phyloP scores from a whole-genome alignment of 2,797 vertebrate species.

The Sebastes matsubarae region DNA sequence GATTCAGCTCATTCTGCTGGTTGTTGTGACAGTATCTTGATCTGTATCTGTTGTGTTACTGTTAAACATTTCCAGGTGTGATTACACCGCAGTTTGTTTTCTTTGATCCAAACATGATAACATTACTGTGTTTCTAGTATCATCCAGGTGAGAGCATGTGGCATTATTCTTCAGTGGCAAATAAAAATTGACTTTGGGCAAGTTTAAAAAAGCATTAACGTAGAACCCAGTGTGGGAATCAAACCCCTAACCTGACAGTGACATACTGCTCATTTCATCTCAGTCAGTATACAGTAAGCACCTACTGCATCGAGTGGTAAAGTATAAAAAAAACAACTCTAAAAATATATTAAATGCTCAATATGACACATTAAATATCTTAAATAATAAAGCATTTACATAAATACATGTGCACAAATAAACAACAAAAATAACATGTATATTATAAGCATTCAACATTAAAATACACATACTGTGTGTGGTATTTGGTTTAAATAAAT shows the following conservation, averaged over 20 bases:
- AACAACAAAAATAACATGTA: slow-evolving; percentile 9
- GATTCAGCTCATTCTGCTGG: neutral
- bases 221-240: no score
- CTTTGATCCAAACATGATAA: neutral
- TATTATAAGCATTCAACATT: neutral
- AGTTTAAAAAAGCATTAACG: no score
- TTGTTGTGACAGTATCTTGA: neutral
- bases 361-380: slow-evolving; percentile 14
- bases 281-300: neutral
- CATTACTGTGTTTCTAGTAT: neutral
- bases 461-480: neutral
- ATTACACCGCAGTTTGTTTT: neutral
- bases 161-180: neutral
- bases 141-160: neutral
- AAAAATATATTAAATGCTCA: slow-evolving; percentile 14
- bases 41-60: neutral
- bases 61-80: no score
- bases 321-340: neutral
- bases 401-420: slow-evolving; percentile 32
- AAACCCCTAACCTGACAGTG: no score
- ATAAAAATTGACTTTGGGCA: no score
- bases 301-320: neutral
- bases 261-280: neutral
- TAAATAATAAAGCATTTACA: slow-evolving; percentile 43
- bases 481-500: slow-evolving; percentile 44